Evolutionary conservation across 2,888 invertebrate genomes (phyloP).

Genomic region (Campoplex nolae): DNA sequence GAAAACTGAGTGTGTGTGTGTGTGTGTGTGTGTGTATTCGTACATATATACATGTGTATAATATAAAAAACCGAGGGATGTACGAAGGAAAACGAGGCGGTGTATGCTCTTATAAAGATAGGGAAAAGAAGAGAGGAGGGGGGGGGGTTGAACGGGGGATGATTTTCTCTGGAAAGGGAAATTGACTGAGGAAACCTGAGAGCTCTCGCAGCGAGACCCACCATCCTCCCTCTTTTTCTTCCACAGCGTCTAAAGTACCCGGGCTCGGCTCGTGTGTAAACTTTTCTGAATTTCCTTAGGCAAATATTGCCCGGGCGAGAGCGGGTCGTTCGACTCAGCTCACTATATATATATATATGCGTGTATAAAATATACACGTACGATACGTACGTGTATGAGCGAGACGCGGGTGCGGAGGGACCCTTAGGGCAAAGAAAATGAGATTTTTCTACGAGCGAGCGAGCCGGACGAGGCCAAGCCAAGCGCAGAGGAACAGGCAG

Average conservation of each 20-base stretch:
- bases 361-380: constrained; percentile 49
- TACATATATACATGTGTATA: no score
- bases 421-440: constrained; percentile 83
- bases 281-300: constrained; percentile 83
- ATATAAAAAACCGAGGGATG: constrained; percentile 15
- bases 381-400: constrained; percentile 55
- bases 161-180: constrained; percentile 70
- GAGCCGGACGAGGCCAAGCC: constrained; percentile 69
- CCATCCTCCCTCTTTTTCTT: constrained; percentile 50
- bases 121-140: constrained; percentile 34
- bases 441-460: constrained; percentile 81
- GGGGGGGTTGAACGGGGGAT: constrained; percentile 33
- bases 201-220: constrained; percentile 45
- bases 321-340: constrained; percentile 66
- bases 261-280: constrained; percentile 81
- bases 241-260: constrained; percentile 72
- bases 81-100: constrained; percentile 40
- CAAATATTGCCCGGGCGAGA: constrained; percentile 81
- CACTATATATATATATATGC: constrained; percentile 26
- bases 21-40: not conserved
- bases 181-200: constrained; percentile 73
- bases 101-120: constrained; percentile 51
- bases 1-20: not conserved
- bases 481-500: constrained; percentile 66
- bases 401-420: constrained; percentile 73